Conservation (phyloP, 2,113 vertebrate genomes). For the Petaurus breviceps region DNA sequence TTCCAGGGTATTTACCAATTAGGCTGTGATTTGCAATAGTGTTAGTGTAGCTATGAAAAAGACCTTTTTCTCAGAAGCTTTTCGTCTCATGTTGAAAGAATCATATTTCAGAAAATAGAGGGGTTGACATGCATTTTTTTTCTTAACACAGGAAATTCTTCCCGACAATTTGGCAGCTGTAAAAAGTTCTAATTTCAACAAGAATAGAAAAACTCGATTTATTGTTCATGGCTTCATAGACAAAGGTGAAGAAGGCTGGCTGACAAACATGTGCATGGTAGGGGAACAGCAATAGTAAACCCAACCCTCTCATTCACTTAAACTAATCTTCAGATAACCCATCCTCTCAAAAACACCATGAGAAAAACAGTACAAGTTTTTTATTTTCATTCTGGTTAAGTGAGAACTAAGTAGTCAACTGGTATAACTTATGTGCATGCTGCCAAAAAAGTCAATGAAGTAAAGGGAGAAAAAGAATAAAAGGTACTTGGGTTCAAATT, state of each 20-base stretch:
- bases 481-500: neutral
- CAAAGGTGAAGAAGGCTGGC: slow-evolving; percentile 89
- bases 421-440: neutral
- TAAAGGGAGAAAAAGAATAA: neutral
- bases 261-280: slow-evolving; percentile 89
- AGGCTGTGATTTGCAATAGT: neutral
- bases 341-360: neutral
- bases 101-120: neutral
- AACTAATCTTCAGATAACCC: neutral
- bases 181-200: slow-evolving; percentile 84
- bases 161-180: slow-evolving; percentile 78
- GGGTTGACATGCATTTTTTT: slow-evolving; percentile 10
- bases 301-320: neutral
- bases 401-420: neutral
- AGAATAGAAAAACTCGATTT: slow-evolving; percentile 85
- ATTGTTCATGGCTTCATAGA: slow-evolving; percentile 90
- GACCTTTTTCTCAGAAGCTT: neutral
- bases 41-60: neutral
- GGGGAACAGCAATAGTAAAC: neutral
- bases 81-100: neutral
- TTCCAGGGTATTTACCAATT: no score
- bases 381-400: neutral
- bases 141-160: slow-evolving; percentile 74
- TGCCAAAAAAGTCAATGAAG: neutral
- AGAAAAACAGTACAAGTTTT: neutral